A percentile compares a stretch with the other conserved stretches of the same genome.
These are phyloP conservation scores for Penaeus indicus DNA, from an alignment of 1,140 invertebrate species.

Conservation along the genomic window DNA sequence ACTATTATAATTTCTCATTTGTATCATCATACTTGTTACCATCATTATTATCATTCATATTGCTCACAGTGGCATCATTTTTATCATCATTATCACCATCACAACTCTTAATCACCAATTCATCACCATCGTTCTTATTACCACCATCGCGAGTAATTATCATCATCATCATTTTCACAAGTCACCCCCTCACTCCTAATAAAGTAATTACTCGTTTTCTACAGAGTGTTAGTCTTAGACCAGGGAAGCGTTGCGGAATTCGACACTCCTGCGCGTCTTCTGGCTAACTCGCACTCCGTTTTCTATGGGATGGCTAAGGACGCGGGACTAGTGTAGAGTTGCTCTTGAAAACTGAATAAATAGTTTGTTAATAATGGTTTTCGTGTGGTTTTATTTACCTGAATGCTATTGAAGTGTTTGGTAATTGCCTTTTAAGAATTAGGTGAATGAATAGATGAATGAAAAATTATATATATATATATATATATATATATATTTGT, in stretches of 20 bases:
- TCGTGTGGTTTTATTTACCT: background rate
- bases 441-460: too few relatives aligned
- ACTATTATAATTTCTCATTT: too few relatives aligned
- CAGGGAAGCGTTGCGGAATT: constrained; percentile 86
- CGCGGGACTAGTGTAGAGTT: constrained; percentile 75
- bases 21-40: too few relatives aligned
- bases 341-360: background rate
- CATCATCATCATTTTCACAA: background rate
- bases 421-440: too few relatives aligned
- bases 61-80: constrained; percentile 65
- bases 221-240: constrained; percentile 90
- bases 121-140: too few relatives aligned
- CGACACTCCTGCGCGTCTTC: constrained; percentile 81
- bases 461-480: too few relatives aligned
- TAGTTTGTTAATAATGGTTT: background rate
- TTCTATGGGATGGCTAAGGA: constrained; percentile 96
- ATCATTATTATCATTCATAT: too few relatives aligned
- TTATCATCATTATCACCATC: background rate
- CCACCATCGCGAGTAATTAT: too few relatives aligned
- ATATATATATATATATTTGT: too few relatives aligned
- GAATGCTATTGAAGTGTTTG: too few relatives aligned
- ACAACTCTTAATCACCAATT: too few relatives aligned
- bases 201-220: background rate
- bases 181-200: background rate
- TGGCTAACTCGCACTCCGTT: constrained; percentile 82